Evolutionary conservation across 2,888 invertebrate genomes (phyloP).

Genomic region (Ophion slaviceki): DNA sequence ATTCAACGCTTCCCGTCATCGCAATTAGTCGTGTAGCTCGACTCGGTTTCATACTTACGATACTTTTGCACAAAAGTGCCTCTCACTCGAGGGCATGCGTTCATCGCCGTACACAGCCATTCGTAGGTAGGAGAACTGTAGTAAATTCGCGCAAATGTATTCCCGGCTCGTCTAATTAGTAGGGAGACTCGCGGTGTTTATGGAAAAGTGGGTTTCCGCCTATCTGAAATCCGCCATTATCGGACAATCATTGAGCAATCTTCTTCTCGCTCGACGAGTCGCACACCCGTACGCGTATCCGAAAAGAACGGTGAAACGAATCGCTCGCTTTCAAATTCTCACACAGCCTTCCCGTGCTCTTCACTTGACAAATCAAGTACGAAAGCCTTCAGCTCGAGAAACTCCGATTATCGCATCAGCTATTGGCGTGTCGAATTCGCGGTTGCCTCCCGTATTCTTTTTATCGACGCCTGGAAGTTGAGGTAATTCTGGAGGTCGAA

Average conservation of each 20-base stretch:
- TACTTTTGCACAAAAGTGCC: constrained; percentile 17
- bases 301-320: neutral
- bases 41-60: constrained; percentile 42
- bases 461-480: neutral
- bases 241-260: constrained; percentile 82
- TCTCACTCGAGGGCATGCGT: constrained; percentile 39
- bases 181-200: constrained; percentile 69
- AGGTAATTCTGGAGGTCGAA: neutral
- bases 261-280: constrained; percentile 77
- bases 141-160: constrained; percentile 31
- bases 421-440: neutral
- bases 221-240: constrained; percentile 77
- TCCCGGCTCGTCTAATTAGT: constrained; percentile 71
- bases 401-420: neutral
- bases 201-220: constrained; percentile 82
- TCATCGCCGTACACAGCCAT: constrained; percentile 18
- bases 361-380: neutral
- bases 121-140: constrained; percentile 1
- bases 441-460: neutral
- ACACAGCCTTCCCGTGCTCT: neutral
- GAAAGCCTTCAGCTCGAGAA: neutral
- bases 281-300: neutral
- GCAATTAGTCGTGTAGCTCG: constrained; percentile 63
- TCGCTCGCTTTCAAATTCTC: neutral
- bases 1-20: constrained; percentile 65